A percentile compares a stretch with the other conserved stretches of the same genome.
Conservation (phyloP, 2,113 vertebrate genomes). For the Silurus asotus region DNA sequence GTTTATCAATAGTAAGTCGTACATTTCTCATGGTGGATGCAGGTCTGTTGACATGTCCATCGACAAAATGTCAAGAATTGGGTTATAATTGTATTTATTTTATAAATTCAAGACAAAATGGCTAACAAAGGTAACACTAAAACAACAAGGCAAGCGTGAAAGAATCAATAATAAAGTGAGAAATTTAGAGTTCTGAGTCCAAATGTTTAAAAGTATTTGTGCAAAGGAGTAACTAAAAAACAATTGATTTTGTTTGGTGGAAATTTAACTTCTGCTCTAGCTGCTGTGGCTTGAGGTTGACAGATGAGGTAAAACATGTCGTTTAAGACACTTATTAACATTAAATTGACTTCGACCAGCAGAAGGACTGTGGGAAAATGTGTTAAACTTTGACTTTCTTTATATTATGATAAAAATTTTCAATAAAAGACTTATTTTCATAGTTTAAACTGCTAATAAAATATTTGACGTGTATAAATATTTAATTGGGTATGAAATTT, state of each 20-base stretch:
- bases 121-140: not conserved
- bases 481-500: slow-evolving; percentile 72
- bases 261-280: not conserved
- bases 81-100: not conserved
- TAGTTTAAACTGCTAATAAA: slow-evolving; percentile 27
- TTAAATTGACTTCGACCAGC: not conserved
- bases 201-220: slow-evolving; percentile 26
- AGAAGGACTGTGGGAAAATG: slow-evolving; percentile 16
- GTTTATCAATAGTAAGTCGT: slow-evolving; percentile 44
- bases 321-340: slow-evolving; percentile 16
- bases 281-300: slow-evolving; percentile 8
- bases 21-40: slow-evolving; percentile 9
- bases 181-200: not conserved
- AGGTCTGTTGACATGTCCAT: not conserved
- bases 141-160: not conserved
- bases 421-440: not conserved
- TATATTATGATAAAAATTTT: not conserved
- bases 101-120: slow-evolving; percentile 6
- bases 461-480: slow-evolving; percentile 57
- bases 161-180: slow-evolving; percentile 10
- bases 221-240: slow-evolving; percentile 38
- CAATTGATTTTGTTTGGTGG: not conserved
- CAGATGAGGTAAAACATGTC: not conserved
- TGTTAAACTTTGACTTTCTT: slow-evolving; percentile 1
- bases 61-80: slow-evolving; percentile 12